Conservation (phyloP, 2,113 vertebrate genomes). For the Caretta caretta region DNA sequence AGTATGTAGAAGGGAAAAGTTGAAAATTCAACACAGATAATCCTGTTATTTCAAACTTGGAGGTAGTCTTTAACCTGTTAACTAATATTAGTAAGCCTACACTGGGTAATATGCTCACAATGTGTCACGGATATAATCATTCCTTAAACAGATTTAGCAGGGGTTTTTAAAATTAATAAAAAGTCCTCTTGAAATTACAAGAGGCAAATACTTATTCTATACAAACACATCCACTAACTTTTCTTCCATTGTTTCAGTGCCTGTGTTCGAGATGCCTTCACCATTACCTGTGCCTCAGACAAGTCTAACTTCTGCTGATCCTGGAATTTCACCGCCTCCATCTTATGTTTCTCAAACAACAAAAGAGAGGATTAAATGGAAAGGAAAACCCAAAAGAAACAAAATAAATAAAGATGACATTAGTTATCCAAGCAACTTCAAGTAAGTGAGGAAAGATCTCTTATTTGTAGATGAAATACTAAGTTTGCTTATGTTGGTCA, state of each 20-base stretch:
- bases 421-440: slow-evolving; percentile 19
- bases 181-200: neutral
- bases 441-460: neutral
- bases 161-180: neutral
- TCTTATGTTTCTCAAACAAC: neutral
- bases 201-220: neutral
- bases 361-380: neutral
- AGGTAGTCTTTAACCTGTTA: neutral
- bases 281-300: neutral
- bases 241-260: neutral
- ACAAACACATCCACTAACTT: neutral
- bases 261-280: neutral
- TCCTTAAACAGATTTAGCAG: neutral
- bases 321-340: neutral
- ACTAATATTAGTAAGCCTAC: neutral
- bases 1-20: neutral
- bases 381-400: neutral
- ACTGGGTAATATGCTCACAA: neutral
- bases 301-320: neutral
- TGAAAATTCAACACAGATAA: neutral
- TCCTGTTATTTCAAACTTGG: neutral
- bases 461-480: neutral
- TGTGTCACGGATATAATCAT: neutral
- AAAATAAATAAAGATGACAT: slow-evolving; percentile 33
- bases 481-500: neutral